Evolutionary conservation across 2,888 invertebrate species (phyloP), one percentile per base, ranked within the genome.

Genomic region (Crematogaster levior): DNA sequence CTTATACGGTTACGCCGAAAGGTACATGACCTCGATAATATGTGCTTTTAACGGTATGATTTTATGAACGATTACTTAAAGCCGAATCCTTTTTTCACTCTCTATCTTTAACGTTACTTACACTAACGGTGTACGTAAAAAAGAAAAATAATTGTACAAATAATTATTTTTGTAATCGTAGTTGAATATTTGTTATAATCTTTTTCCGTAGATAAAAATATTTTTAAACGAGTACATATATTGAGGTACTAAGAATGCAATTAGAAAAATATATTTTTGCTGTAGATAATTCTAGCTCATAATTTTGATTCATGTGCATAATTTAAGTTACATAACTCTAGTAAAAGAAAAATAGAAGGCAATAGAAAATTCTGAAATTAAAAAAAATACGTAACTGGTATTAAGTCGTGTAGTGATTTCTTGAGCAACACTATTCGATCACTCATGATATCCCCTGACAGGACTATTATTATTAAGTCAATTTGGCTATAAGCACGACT

Each of bases 21-120:
- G 85, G 81, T 83, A 83, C 30, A 83, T 58, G 74, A 48, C 60
- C 74, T 75, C 68, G 83, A 86, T 85, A 84, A 83, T 3, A 24
- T 53, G 58, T 53, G 56, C 70, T 65, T 53, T 53, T 83, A 56
- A 70, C 51, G 60, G 83, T 63, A 46, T 37, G 21, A 79, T 87
- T 75, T 66, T 61, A 48, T 70, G 53, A 58, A 37, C 7, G 15
- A 53, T 27, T 53, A 66, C 10, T 66, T 43, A 21, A 21, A 12
- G n/a, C 3, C 9, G 43, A 66, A 27, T 40, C 34, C n/a, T 30
- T 7, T 27, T 65, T 37, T 53, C 9, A 30, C 5, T 40, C 27
- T 65, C 21, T 21, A n/a, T 24, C 27, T 53, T 77, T 66, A 43
- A 43, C 21, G 3, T 43, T 30, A 43, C 10, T 40, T 12, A n/a